phyloP scores from a whole-genome alignment of 2,797 vertebrate species.

The Acrossocheilus wenchowensis region DNA sequence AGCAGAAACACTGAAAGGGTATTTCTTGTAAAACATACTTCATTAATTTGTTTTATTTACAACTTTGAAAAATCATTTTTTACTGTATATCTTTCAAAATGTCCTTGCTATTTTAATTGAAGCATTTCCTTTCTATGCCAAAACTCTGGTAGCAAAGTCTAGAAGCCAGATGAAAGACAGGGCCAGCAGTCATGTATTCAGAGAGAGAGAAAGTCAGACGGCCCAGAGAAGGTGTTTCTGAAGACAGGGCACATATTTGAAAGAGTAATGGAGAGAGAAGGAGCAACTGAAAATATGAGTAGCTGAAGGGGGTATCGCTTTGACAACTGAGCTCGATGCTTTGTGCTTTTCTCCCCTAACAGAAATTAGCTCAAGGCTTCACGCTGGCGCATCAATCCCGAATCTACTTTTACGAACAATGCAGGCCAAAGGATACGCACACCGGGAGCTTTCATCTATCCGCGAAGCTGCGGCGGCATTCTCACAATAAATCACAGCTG shows the following conservation, averaged over 20 bases:
- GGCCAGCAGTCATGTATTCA: constrained; percentile 22
- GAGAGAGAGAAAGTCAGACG: constrained; percentile 10
- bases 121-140: constrained; percentile 14
- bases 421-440: constrained; percentile 20
- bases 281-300: constrained; percentile 13
- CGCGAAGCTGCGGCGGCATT: neutral
- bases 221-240: neutral
- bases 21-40: too few species aligned
- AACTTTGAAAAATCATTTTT: neutral
- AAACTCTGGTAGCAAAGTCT: neutral
- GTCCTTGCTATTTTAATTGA: neutral
- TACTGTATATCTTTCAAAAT: neutral
- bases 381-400: constrained; percentile 27
- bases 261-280: constrained; percentile 21
- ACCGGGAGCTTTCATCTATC: constrained; percentile 12
- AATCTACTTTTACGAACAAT: constrained; percentile 32
- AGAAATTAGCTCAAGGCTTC: constrained; percentile 42
- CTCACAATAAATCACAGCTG: constrained; percentile 36
- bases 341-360: constrained; percentile 13
- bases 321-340: constrained; percentile 14
- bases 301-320: constrained; percentile 7
- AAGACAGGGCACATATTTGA: constrained; percentile 25
- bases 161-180: constrained; percentile 2
- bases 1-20: neutral
- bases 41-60: neutral